phyloP scores from a whole-genome alignment of 53 echinoderm and acorn worm genomes.

The Echinometra lucunter region DNA sequence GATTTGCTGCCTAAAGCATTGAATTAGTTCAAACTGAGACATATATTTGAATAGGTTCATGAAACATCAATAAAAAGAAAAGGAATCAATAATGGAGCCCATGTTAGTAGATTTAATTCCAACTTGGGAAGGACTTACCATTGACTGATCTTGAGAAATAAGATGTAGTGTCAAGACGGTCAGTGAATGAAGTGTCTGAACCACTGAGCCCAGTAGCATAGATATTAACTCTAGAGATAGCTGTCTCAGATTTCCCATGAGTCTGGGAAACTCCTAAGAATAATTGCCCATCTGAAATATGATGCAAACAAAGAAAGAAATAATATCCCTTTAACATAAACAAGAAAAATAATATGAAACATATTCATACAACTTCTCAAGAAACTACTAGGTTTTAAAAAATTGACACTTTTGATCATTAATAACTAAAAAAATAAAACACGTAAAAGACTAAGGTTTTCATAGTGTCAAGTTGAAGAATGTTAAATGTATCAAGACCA shows the following conservation, averaged over 20 bases:
- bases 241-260: conserved; percentile 38
- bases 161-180: conserved; percentile 49
- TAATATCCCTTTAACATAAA: neutral
- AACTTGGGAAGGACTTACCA: conserved; percentile 41
- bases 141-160: conserved; percentile 70
- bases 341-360: too few relatives aligned
- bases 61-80: too few relatives aligned
- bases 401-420: too few relatives aligned
- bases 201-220: neutral
- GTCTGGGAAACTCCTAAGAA: conserved; percentile 66
- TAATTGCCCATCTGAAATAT: conserved; percentile 41
- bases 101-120: neutral
- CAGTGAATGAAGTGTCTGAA: conserved; percentile 4
- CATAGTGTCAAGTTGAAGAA: too few relatives aligned
- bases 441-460: too few relatives aligned
- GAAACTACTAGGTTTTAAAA: too few relatives aligned
- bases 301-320: neutral
- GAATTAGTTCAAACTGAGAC: too few relatives aligned
- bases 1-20: too few relatives aligned
- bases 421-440: too few relatives aligned
- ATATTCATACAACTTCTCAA: too few relatives aligned
- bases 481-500: too few relatives aligned
- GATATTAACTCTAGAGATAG: conserved; percentile 23
- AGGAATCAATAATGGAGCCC: neutral
- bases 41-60: too few relatives aligned